Evolutionary conservation across 2,888 invertebrate species (phyloP).

Genomic region (Synergus itoensis): DNA sequence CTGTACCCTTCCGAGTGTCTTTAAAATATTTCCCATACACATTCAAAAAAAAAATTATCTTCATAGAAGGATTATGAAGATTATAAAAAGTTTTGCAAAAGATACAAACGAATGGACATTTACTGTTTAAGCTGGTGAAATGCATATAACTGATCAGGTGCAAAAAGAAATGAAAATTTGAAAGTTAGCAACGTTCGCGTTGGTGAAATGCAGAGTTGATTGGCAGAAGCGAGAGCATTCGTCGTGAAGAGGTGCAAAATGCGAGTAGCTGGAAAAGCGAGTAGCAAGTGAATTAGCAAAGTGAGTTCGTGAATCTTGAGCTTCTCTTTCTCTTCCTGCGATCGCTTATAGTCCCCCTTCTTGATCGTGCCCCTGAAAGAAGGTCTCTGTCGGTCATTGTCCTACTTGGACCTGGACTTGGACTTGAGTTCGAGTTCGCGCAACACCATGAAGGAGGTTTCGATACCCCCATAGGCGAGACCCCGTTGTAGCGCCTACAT

Average conservation of each 20-base stretch:
- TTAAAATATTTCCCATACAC: too few species aligned
- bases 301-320: constrained; percentile 61
- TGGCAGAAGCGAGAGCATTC: too few species aligned
- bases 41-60: too few species aligned
- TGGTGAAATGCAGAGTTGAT: too few species aligned
- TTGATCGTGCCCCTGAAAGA: constrained; percentile 71
- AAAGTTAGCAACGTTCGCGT: too few species aligned
- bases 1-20: too few species aligned
- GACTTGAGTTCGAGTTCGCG: constrained; percentile 57
- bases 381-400: constrained; percentile 78
- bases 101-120: too few species aligned
- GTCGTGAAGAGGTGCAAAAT: constrained; percentile 57
- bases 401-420: constrained; percentile 75
- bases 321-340: constrained; percentile 50
- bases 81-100: too few species aligned
- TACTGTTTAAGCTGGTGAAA: too few species aligned
- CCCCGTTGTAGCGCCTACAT: constrained; percentile 68
- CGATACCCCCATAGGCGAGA: constrained; percentile 69
- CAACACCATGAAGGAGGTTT: constrained; percentile 65
- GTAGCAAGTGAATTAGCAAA: constrained; percentile 72
- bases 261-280: constrained; percentile 71
- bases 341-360: constrained; percentile 44
- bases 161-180: too few species aligned
- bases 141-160: too few species aligned
- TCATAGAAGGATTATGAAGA: too few species aligned